Evolutionary conservation across 37 sponge, comb jelly and placozoan species (phyloP).

Genomic region (Oscarella lobularis): DNA sequence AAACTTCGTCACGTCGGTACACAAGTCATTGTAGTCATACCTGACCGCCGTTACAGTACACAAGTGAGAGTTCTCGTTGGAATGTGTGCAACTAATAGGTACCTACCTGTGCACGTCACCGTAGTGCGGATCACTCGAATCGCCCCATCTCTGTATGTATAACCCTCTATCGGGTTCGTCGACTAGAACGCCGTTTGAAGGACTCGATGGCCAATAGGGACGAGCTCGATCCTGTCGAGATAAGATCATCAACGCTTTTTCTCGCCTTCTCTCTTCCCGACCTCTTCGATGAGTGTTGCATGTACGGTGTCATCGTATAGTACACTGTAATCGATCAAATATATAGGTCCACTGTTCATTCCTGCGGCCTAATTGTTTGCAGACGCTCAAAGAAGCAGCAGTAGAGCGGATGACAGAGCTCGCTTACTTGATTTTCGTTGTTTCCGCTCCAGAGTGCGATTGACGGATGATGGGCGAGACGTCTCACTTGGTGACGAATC

Average conservation of each 20-base stretch:
- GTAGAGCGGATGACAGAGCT: too few species aligned
- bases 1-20: slow-evolving; percentile 70
- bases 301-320: slow-evolving; percentile 65
- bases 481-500: slow-evolving; percentile 46
- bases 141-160: slow-evolving; percentile 79
- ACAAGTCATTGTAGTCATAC: slow-evolving; percentile 70
- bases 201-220: slow-evolving; percentile 81
- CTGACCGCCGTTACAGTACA: too few species aligned
- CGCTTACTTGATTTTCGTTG: slow-evolving; percentile 88
- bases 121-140: slow-evolving; percentile 31
- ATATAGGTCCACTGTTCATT: not conserved
- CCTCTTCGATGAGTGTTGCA: slow-evolving; percentile 50
- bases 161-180: slow-evolving; percentile 28
- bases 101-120: slow-evolving; percentile 81
- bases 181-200: slow-evolving; percentile 67
- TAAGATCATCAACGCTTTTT: too few species aligned
- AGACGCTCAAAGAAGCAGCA: not conserved
- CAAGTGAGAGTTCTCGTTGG: too few species aligned
- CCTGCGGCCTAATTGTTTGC: too few species aligned
- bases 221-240: slow-evolving; percentile 56
- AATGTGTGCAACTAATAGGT: not conserved
- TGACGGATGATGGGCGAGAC: slow-evolving; percentile 68
- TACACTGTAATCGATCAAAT: slow-evolving; percentile 61
- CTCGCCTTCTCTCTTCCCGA: not conserved
- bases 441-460: slow-evolving; percentile 96